Evolutionary conservation across 2,797 vertebrate genomes (phyloP).

Genomic region (Mastacembelus armatus): DNA sequence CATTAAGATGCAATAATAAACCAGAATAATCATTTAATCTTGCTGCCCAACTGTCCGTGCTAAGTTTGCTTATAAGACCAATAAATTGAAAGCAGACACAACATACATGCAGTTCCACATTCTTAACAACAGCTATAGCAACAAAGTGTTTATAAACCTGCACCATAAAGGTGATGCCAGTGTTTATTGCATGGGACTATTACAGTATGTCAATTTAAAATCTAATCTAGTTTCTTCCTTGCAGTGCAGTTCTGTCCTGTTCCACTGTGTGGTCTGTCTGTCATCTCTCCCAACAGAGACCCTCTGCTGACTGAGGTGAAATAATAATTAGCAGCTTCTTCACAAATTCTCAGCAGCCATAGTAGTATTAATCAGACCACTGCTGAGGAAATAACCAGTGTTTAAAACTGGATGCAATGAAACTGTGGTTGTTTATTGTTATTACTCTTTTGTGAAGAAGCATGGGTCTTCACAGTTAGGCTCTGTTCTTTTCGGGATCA

Average conservation of each 20-base stretch:
- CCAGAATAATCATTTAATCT: too few relatives aligned
- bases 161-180: background rate
- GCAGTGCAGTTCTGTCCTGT: background rate
- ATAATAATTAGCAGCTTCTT: slow-evolving; percentile 30
- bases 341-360: slow-evolving; percentile 4
- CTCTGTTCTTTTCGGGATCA: background rate
- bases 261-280: slow-evolving; percentile 9
- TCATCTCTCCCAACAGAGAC: slow-evolving; percentile 7
- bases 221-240: background rate
- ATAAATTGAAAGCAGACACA: too few relatives aligned
- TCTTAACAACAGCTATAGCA: background rate
- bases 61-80: too few relatives aligned
- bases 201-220: slow-evolving; percentile 7
- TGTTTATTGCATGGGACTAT: background rate
- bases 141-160: background rate
- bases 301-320: slow-evolving; percentile 27
- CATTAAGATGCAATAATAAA: too few relatives aligned
- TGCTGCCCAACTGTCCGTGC: too few relatives aligned
- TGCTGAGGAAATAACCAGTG: slow-evolving; percentile 11
- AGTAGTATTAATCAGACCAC: background rate
- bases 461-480: background rate
- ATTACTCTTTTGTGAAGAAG: background rate
- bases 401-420: slow-evolving; percentile 13
- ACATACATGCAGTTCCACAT: too few relatives aligned
- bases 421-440: background rate